These are phyloP conservation scores for Adelphocoris suturalis DNA, from an alignment of 2,888 invertebrate genomes.

Conservation along the genomic window DNA sequence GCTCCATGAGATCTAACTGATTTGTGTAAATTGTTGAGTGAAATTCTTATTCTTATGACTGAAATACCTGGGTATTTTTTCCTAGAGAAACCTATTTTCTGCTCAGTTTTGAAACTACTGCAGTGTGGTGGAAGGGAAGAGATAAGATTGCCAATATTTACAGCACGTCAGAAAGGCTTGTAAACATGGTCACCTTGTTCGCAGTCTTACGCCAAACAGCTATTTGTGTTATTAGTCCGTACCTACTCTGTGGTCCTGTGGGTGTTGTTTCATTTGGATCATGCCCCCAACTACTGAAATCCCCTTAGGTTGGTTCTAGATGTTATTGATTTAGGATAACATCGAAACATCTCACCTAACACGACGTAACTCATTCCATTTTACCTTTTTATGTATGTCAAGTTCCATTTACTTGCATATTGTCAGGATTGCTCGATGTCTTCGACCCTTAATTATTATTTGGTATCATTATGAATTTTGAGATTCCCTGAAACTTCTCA, in stretches of 20 bases:
- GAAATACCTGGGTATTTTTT: not conserved
- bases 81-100: not conserved
- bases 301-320: not conserved
- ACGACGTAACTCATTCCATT: no score
- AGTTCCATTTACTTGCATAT: no score
- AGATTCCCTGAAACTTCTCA: no score
- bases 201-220: not conserved
- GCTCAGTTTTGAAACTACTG: slow-evolving; percentile 24
- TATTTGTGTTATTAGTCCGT: not conserved
- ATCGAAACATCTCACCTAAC: not conserved
- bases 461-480: no score
- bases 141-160: slow-evolving; percentile 53
- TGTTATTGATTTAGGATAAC: not conserved
- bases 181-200: not conserved
- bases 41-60: no score
- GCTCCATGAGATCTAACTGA: no score
- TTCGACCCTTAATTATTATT: no score
- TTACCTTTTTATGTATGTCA: no score
- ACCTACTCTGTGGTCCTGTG: not conserved
- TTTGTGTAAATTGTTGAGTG: no score
- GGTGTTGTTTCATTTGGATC: not conserved
- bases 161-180: slow-evolving; percentile 10
- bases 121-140: not conserved
- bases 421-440: no score
- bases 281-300: not conserved